phyloP scores from a whole-genome alignment of 2,797 vertebrate genomes.

The Cryptoblepharus egeriae region DNA sequence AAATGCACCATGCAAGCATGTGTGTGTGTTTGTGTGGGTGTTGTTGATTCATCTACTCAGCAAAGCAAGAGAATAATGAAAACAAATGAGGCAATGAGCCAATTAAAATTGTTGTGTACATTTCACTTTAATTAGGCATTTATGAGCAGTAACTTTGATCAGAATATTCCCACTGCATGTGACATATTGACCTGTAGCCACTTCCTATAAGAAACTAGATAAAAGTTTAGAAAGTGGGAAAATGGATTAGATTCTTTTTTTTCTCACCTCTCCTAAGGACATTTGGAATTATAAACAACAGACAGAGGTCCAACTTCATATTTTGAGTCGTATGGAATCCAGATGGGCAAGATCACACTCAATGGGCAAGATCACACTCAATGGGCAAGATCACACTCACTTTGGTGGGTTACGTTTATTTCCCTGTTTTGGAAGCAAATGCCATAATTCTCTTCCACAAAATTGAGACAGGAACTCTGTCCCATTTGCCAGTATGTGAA shows the following conservation, averaged over 20 bases:
- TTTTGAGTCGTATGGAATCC: no score
- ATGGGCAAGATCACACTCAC: no score
- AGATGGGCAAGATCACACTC: no score
- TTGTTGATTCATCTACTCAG: conserved; percentile 38
- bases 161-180: conserved; percentile 65
- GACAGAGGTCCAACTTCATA: neutral
- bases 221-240: conserved; percentile 32
- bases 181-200: conserved; percentile 58
- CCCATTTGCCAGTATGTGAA: no score
- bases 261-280: conserved; percentile 55
- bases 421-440: no score
- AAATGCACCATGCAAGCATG: conserved; percentile 10
- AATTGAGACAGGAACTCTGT: no score
- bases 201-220: conserved; percentile 58
- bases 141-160: conserved; percentile 65
- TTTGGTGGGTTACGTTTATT: no score
- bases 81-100: conserved; percentile 68
- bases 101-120: conserved; percentile 66
- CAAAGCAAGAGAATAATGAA: conserved; percentile 54
- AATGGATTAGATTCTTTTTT: conserved; percentile 26
- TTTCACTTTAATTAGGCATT: conserved; percentile 72
- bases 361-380: no score
- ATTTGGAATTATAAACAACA: conserved; percentile 22
- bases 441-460: no score
- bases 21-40: neutral